Percentiles rank a stretch among this genome's conserved stretches.
These are phyloP conservation scores for Catocala nupta DNA, from an alignment of 2,888 invertebrate species.

Conservation along the genomic window DNA sequence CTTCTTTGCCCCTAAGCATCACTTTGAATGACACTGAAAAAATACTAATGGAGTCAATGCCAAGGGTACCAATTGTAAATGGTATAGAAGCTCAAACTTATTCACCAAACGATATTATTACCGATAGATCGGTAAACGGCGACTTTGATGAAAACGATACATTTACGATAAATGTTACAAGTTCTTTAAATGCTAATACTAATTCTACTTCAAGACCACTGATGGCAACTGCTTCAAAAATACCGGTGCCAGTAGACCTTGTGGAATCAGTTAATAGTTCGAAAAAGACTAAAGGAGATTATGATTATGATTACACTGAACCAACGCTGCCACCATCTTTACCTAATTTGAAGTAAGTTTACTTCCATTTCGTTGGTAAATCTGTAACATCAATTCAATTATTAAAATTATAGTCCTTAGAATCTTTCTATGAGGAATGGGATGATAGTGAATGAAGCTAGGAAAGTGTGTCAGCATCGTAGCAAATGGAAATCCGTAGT, in stretches of 20 bases:
- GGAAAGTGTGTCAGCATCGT: no score
- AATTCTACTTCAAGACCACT: constrained; percentile 58
- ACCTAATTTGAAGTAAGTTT: constrained; percentile 91
- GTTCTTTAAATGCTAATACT: constrained; percentile 82
- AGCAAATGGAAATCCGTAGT: no score
- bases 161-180: constrained; percentile 87
- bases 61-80: constrained; percentile 68
- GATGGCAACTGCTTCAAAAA: constrained; percentile 55
- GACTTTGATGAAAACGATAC: constrained; percentile 83
- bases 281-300: constrained; percentile 87
- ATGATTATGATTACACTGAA: constrained; percentile 90
- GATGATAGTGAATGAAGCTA: no score
- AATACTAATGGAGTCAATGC: constrained; percentile 61
- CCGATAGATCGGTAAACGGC: constrained; percentile 68
- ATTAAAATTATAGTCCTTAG: no score
- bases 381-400: no score
- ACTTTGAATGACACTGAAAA: constrained; percentile 63
- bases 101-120: constrained; percentile 77
- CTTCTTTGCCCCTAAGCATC: constrained; percentile 69
- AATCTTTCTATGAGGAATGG: no score
- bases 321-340: constrained; percentile 93
- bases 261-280: constrained; percentile 80
- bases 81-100: constrained; percentile 70
- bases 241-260: constrained; percentile 70
- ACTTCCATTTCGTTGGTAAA: neutral